These are phyloP conservation scores for Sarcophaga subvicina DNA, from an alignment of 2,888 invertebrate genomes.

Conservation along the genomic window DNA sequence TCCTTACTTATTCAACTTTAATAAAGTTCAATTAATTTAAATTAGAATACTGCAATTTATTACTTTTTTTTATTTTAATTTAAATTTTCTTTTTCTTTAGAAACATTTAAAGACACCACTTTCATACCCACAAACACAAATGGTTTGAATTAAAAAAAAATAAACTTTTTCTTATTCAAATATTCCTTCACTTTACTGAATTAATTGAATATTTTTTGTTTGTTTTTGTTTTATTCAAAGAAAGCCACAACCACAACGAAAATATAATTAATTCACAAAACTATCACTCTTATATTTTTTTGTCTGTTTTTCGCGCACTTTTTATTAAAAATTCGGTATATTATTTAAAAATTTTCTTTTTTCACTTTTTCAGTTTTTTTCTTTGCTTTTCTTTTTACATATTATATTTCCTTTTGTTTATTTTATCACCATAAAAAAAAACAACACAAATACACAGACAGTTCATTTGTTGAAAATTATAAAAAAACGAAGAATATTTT, in stretches of 20 bases:
- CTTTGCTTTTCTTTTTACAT: too few relatives aligned
- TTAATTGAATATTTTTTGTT: not conserved
- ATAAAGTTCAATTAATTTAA: slow-evolving; percentile 73
- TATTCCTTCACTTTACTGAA: too few relatives aligned
- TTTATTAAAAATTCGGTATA: not conserved
- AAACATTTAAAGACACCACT: not conserved
- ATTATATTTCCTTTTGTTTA: slow-evolving; percentile 9
- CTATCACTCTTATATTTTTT: too few relatives aligned
- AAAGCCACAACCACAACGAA: too few relatives aligned
- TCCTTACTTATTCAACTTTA: slow-evolving; percentile 39
- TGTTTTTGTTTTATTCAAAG: not conserved
- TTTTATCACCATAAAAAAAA: not conserved
- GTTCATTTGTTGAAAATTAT: slow-evolving; percentile 35
- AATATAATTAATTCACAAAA: too few relatives aligned
- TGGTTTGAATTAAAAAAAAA: not conserved
- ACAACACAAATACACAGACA: not conserved
- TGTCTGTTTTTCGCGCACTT: not conserved
- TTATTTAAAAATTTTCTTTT: not conserved
- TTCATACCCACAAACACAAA: not conserved
- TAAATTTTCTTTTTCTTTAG: not conserved
- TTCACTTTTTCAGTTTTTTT: not conserved
- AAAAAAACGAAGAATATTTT: slow-evolving; percentile 40
- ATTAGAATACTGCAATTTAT: slow-evolving; percentile 61
- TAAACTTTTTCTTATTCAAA: not conserved
- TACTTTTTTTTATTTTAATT: slow-evolving; percentile 15